phyloP scores from a whole-genome alignment of 2,797 vertebrate species.

The Dallia pectoralis region DNA sequence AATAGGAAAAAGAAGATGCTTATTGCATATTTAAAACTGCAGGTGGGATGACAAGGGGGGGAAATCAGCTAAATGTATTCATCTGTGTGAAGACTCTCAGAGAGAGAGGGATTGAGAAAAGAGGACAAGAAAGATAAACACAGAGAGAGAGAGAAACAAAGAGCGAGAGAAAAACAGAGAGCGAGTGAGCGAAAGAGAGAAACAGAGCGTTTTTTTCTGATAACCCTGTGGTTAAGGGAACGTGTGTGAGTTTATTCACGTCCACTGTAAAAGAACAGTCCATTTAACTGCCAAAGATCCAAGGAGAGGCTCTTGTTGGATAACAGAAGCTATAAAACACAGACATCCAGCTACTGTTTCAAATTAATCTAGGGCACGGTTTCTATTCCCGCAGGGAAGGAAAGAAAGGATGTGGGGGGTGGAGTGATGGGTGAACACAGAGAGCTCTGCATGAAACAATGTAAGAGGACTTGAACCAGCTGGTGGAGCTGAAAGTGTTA shows the following conservation, averaged over 20 bases:
- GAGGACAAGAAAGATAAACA: not conserved
- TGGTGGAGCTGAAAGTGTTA: too few relatives aligned
- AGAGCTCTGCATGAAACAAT: not conserved
- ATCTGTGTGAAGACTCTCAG: not conserved
- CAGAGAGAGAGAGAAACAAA: not conserved
- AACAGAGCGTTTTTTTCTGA: too few relatives aligned
- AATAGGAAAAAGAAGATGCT: constrained; percentile 5
- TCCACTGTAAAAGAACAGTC: constrained; percentile 19
- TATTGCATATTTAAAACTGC: not conserved
- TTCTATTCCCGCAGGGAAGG: constrained; percentile 34
- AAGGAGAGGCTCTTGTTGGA: constrained; percentile 25
- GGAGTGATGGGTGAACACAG: constrained; percentile 9
- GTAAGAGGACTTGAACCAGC: too few relatives aligned
- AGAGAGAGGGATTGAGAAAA: too few relatives aligned
- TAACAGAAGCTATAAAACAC: constrained; percentile 26
- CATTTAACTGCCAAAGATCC: constrained; percentile 26
- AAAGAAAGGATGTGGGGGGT: constrained; percentile 12
- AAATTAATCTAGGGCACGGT: constrained; percentile 44
- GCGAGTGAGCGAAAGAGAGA: not conserved
- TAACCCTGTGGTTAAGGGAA: too few relatives aligned
- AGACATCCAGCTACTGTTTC: constrained; percentile 35
- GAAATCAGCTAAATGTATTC: constrained; percentile 11
- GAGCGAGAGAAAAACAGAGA: not conserved
- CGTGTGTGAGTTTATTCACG: constrained; percentile 20
- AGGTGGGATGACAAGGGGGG: not conserved